Evolutionary conservation across 1,140 invertebrate genomes (phyloP).

Genomic region (Drosophila oshimai): DNA sequence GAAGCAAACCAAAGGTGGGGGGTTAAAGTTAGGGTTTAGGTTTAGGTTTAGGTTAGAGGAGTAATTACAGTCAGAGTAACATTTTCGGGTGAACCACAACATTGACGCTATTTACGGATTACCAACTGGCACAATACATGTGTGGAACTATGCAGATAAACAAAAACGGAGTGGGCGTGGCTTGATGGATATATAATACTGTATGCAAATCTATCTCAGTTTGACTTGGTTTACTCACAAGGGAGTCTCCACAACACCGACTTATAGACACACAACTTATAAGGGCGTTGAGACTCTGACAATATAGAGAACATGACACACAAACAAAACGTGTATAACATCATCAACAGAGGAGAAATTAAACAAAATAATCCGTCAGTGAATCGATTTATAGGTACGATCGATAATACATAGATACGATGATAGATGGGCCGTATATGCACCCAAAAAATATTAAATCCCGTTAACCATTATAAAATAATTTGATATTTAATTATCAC

Average conservation of each 20-base stretch:
- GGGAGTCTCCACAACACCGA: conserved; percentile 78
- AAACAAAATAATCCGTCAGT: conserved; percentile 42
- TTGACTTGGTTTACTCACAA: conserved; percentile 77
- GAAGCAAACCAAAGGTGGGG: background rate
- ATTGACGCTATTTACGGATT: conserved; percentile 21
- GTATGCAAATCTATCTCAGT: conserved; percentile 58
- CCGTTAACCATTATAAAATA: background rate
- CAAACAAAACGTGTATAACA: conserved; percentile 76
- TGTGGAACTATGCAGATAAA: conserved; percentile 49
- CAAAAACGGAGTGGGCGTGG: conserved; percentile 6
- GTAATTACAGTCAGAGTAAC: conserved; percentile 14
- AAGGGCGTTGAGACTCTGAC: conserved; percentile 80
- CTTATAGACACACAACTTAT: conserved; percentile 77
- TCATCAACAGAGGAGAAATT: conserved; percentile 40
- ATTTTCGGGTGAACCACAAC: background rate
- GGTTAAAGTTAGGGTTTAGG: background rate
- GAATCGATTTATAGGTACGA: conserved; percentile 42
- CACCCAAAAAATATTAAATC: conserved; percentile 9
- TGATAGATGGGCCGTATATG: background rate
- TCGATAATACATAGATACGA: conserved; percentile 10
- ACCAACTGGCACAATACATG: conserved; percentile 18
- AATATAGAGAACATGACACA: conserved; percentile 78
- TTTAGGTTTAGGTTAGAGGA: conserved; percentile 4
- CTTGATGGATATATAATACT: conserved; percentile 38
- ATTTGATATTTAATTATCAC: too few species aligned